Percentiles rank a stretch among this genome's conserved stretches.
These are phyloP conservation scores for Sus scrofa DNA, from an alignment of 2,113 vertebrate genomes.

Conservation along the genomic window DNA sequence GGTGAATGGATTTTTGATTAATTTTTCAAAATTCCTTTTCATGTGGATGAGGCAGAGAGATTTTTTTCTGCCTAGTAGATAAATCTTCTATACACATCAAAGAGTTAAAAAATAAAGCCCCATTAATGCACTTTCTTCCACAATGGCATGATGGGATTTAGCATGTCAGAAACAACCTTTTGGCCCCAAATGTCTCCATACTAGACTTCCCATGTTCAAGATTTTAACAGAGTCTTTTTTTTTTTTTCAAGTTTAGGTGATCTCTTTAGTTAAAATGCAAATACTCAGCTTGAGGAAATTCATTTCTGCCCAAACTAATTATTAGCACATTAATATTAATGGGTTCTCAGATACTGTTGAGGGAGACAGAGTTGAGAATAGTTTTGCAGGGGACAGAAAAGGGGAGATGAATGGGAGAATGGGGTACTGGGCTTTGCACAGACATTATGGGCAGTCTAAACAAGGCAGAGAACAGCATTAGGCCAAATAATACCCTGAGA, in stretches of 20 bases:
- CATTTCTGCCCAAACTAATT: neutral
- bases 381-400: neutral
- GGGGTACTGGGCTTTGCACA: neutral
- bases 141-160: neutral
- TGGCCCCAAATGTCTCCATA: neutral
- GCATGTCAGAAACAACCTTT: neutral
- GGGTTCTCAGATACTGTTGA: neutral
- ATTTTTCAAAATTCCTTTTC: conserved; percentile 68
- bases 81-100: conserved; percentile 58
- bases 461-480: neutral
- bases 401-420: neutral
- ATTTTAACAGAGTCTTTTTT: neutral
- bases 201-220: neutral
- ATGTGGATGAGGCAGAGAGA: conserved; percentile 40
- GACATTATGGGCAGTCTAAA: accelerated
- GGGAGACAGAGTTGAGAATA: neutral
- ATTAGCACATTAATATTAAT: neutral
- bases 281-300: neutral
- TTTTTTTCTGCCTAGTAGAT: conserved; percentile 51
- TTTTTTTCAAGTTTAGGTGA: conserved; percentile 14
- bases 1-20: conserved; percentile 73
- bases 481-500: neutral
- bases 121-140: neutral
- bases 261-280: neutral
- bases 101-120: conserved; percentile 58